Evolutionary conservation across 2,888 invertebrate species (phyloP).

Genomic region (Stenchaetothrips biformis): DNA sequence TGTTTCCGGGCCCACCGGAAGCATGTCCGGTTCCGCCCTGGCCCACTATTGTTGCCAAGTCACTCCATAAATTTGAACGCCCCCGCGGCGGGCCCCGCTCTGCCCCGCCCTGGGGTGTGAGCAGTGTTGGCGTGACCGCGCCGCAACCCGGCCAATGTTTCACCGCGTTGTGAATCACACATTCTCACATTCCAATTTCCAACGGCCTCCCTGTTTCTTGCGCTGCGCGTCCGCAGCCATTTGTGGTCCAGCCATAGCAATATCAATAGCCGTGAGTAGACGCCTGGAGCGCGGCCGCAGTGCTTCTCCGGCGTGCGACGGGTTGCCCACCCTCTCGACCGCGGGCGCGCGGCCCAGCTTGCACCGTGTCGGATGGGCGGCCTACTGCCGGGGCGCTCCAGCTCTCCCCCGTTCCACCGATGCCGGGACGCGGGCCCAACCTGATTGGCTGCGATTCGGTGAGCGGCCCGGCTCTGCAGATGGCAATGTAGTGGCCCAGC

Average conservation of each 20-base stretch:
- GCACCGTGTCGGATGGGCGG: background rate
- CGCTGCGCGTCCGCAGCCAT: background rate
- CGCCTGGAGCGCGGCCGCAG: no score
- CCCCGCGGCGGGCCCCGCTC: background rate
- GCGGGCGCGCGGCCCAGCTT: background rate
- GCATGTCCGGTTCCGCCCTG: slow-evolving; percentile 7
- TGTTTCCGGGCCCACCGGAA: slow-evolving; percentile 2
- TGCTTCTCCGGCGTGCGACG: background rate
- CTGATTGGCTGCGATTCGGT: background rate
- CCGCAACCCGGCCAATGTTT: background rate
- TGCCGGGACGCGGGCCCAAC: no score
- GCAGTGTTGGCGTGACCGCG: background rate
- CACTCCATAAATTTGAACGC: slow-evolving; percentile 21
- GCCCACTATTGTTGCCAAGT: slow-evolving; percentile 23
- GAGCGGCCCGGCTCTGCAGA: background rate
- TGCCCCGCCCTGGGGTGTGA: background rate
- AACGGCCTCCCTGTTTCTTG: background rate
- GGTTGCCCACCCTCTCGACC: background rate
- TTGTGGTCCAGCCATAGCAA: no score
- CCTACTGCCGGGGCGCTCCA: background rate
- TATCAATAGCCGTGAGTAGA: no score
- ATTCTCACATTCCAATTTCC: background rate
- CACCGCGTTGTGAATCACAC: no score
- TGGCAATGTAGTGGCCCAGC: background rate
- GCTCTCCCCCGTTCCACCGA: no score